Conservation (phyloP, 2,113 vertebrate species). For the Pelobates fuscus region DNA sequence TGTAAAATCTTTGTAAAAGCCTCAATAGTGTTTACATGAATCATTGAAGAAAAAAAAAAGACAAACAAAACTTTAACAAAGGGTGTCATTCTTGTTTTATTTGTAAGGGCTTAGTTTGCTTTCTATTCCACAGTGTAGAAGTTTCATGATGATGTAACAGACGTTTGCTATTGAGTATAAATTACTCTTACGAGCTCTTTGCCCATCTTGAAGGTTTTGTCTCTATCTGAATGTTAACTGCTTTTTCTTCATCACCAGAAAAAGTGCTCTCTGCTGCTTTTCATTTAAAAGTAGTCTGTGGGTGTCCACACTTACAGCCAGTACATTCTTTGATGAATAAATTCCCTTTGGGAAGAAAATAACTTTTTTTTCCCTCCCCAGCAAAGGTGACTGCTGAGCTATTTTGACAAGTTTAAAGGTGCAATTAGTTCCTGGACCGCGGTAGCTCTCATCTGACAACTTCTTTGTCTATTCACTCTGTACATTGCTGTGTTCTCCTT, state of each 20-base stretch:
- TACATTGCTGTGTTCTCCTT: slow-evolving; percentile 49
- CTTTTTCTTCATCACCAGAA: slow-evolving; percentile 11
- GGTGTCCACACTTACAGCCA: slow-evolving; percentile 23
- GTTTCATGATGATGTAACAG: background rate
- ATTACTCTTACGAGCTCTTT: slow-evolving; percentile 8
- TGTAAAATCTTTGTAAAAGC: too few relatives aligned
- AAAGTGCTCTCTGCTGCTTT: slow-evolving; percentile 40
- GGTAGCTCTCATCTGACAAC: background rate
- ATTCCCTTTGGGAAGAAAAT: slow-evolving; percentile 7
- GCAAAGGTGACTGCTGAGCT: slow-evolving; percentile 11
- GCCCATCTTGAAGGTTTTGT: slow-evolving; percentile 18
- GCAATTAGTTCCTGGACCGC: slow-evolving; percentile 12
- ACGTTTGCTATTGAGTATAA: background rate
- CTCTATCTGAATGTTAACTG: slow-evolving; percentile 12
- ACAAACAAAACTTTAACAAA: too few relatives aligned
- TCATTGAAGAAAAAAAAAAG: too few relatives aligned
- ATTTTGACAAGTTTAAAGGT: slow-evolving; percentile 43
- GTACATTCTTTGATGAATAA: slow-evolving; percentile 32
- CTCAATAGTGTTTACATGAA: too few relatives aligned
- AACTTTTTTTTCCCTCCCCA: background rate
- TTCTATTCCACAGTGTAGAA: background rate
- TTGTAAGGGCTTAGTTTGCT: too few relatives aligned
- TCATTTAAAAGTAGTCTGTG: slow-evolving; percentile 40
- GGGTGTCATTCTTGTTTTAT: too few relatives aligned
- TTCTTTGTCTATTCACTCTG: background rate